Base-by-base conservation (phyloP, 2,797 vertebrate species). In the Aulostomus chinensis region DNA sequence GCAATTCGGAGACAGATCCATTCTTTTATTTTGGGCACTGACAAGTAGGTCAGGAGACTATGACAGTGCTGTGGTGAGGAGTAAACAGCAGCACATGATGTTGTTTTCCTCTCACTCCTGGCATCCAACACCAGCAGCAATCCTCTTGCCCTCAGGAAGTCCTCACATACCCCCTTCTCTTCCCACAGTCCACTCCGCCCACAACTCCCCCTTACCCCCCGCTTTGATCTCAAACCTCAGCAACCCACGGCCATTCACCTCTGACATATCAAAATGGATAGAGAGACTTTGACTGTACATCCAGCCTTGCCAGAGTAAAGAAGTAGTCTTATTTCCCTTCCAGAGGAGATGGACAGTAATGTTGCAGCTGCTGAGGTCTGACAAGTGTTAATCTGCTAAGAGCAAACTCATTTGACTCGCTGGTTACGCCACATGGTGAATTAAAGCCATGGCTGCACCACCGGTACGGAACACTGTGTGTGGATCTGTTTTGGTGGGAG, bases 61-160 rank as follows among this genome's bases (percentile, higher is more conserved):
- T 60, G 91, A 93, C 73, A 89, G 88, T 52, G 86, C 54, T 62
- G 79, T 63, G 86, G 85, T 78, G 83, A 88, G 83, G 82, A 82
- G 87, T 91, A 92, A 92, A 93, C 91, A 91, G 85, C 83, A 86
- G 87, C 91, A 86, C 91, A 89, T 82, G 92, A 91, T 90, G 75
- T 85, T 76, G 86, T 91, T 91, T 79, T 89, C 86, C 39, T 86
- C 83, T 63, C 56, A 81, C 85, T 87, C 78, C 83, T 90, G 86
- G 91, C 73, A 76, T 77, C 72, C 81, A 86, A 80, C 37, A 81
- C 76, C 80, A 85, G 74, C 80, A 86, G 80, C 76, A 65, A 68
- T 73, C 77, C 83, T 84, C 64, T 74, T 76, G 38, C 46, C 69
- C 80, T 83, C 58, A 38, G 45, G 76, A 87, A 76, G 78, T 75